Base-by-base conservation (phyloP, 2,888 invertebrate species). In the Lasioglossum calceatum region DNA sequence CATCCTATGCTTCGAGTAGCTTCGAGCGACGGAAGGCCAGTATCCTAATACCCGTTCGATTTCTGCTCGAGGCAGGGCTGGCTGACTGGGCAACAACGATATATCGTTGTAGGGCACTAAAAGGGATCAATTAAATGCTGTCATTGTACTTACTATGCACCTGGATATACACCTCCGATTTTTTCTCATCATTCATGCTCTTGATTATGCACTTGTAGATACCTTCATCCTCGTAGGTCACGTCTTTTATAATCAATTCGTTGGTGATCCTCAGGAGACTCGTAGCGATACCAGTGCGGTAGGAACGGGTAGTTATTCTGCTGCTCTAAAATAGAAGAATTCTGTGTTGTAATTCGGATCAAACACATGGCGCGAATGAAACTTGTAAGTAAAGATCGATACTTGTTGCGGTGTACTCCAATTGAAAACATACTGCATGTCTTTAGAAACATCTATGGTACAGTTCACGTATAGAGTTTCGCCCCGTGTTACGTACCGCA, bases 401-500 rank as follows among this genome's bases (percentile, higher is more conserved):
- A 91, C 87, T 73, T 86, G 32, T 64, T 83, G 81, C 39, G 93
- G 93, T n/a, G 88, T 89, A 0, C 14, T 91, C 94, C 94, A 94
- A 67, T 90, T 85, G 32, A 94, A 85, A 32, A 80, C 76, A 36
- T 89, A 93, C 36, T 54, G 72, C 32, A 90, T 82, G 42, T 87
- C 88, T 1, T 61, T 42, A 0, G 90, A 88, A 4, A 93, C 71
- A 0, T 85, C 82, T 4, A 91, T 79, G 0, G 92, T 91, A 74
- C 95, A 95, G 74, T 93, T 94, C 1, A 93, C 91, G 14, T 81
- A 84, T 27, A 95, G 85, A 42, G 89, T 92, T 79, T 94, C 90
- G 2, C 95, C 95, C 32, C 91, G 89, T 7, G 92, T 92, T 0
- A 95, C 92, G 50, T 94, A 92, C 0, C 89, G 85, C 23, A 94